A percentile compares a stretch with the other conserved stretches of the same genome.
Evolutionary conservation across 2,888 invertebrate genomes (phyloP).

Genomic region (Gisinianus flammeolus): DNA sequence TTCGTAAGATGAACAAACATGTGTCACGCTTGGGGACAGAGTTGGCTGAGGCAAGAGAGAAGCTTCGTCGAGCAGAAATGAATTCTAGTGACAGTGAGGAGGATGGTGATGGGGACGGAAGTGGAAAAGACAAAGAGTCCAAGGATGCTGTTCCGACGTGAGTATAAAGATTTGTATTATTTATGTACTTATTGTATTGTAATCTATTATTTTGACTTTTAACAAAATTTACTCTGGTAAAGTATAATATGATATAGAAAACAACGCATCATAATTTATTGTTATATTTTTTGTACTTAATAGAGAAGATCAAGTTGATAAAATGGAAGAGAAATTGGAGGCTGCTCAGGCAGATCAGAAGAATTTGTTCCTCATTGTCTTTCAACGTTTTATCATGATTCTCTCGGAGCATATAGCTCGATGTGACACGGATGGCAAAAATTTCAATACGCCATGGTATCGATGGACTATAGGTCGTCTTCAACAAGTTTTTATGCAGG

Average conservation of each 20-base stretch:
- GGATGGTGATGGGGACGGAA: slow-evolving; percentile 72
- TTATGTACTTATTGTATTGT: too few relatives aligned
- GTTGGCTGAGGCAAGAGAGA: slow-evolving; percentile 83
- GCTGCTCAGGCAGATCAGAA: slow-evolving; percentile 96
- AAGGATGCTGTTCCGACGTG: slow-evolving; percentile 72
- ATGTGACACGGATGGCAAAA: slow-evolving; percentile 90
- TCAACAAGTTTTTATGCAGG: slow-evolving; percentile 91
- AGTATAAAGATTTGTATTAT: too few relatives aligned
- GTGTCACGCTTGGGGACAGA: slow-evolving; percentile 80
- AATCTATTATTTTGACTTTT: too few relatives aligned
- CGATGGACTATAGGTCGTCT: slow-evolving; percentile 92
- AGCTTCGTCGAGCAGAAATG: slow-evolving; percentile 77
- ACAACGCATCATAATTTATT: too few relatives aligned
- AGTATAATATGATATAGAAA: too few relatives aligned
- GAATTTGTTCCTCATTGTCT: slow-evolving; percentile 93
- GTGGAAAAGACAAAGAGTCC: slow-evolving; percentile 61
- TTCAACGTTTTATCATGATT: slow-evolving; percentile 98
- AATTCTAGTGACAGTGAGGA: slow-evolving; percentile 71
- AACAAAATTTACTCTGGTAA: too few relatives aligned
- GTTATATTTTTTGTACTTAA: too few relatives aligned
- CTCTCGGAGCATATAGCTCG: slow-evolving; percentile 93
- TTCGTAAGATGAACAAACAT: slow-evolving; percentile 95
- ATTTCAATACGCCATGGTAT: slow-evolving; percentile 95
- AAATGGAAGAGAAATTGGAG: slow-evolving; percentile 94
- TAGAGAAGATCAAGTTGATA: slow-evolving; percentile 87